Evolutionary conservation across 2,797 vertebrate species (phyloP).

Genomic region (Steatocranus sp.): DNA sequence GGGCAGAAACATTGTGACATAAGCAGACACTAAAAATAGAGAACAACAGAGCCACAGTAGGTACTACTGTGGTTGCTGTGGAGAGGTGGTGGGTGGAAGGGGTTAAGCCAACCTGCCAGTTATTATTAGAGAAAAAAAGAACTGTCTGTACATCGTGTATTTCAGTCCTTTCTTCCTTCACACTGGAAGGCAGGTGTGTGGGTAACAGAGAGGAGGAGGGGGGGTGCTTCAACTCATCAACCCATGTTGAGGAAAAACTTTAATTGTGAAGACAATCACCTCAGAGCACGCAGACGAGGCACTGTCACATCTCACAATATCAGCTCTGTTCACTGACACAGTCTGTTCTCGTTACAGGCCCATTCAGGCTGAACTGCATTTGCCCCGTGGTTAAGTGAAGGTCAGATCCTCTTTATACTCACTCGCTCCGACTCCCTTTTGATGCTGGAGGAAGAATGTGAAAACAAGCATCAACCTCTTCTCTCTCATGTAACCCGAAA

Average conservation of each 20-base stretch:
- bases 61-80: slow-evolving; percentile 8
- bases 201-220: not conserved
- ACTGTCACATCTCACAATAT: slow-evolving; percentile 37
- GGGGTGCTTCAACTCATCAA: not conserved
- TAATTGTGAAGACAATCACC: not conserved
- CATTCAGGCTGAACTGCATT: slow-evolving; percentile 24
- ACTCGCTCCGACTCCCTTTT: not conserved
- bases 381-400: slow-evolving; percentile 36
- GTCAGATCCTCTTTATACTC: slow-evolving; percentile 10
- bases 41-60: slow-evolving; percentile 15
- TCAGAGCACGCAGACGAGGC: not conserved
- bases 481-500: not conserved
- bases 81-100: not conserved
- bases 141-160: not conserved
- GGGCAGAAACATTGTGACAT: not conserved
- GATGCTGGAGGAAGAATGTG: not conserved
- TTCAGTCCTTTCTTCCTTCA: not conserved
- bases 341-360: slow-evolving; percentile 16
- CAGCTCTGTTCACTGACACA: slow-evolving; percentile 31
- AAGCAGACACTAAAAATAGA: not conserved
- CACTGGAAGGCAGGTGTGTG: not conserved
- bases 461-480: not conserved
- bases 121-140: not conserved
- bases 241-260: not conserved
- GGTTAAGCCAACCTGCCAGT: not conserved